Base-by-base conservation (phyloP, 2,888 invertebrate genomes). In the Agrilus cyanescens region DNA sequence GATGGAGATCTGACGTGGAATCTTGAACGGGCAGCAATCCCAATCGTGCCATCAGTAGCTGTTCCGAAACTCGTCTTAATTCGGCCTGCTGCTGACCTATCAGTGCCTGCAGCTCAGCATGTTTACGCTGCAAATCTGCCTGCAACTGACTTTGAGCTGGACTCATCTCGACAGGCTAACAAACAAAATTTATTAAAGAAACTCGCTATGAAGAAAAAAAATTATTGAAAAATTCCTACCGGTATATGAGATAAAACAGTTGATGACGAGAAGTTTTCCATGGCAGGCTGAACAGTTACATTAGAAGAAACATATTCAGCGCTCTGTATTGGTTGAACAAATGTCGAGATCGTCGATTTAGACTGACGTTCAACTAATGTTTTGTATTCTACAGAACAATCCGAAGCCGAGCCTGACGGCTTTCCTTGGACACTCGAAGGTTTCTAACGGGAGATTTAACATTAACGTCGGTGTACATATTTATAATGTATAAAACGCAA, bases 51-150 rank as follows among this genome's bases (percentile, higher is more conserved):
- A 90, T 78, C 37, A 88, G 63, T 41, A 91, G 68, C 58, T 90
- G 89, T 59, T 90, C 88, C n/a, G 88, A 88, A 1, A 91, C 85
- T 50, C 81, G 74, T 34, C 85, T 73, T 50, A 91, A 65, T 62
- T 91, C 89, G 57, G 89, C 88, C 59, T 90, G 89, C 58, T 90
- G 89, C 50, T 84, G 78, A 40, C 82, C 76, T 46, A 91, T 89
- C 57, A 87, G 73, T 56, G 86, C 81, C 60, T 90, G 87, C 46
- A 91, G 67, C 59, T 89, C 84, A 49, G 86, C 86, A 57, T 90
- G 89, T 58, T 89, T 89, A 31, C 82, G 74, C 58, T 88, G 83
- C 46, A 82, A 65, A 66, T 85, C 82, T 55, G 78, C 82, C 68
- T 84, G 82, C 12, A 78, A 59, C 45, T 77, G 75, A 47, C 71